Percentiles rank a stretch among this genome's conserved stretches.
Evolutionary conservation across 2,113 vertebrate species (phyloP).

Genomic region (Mixornis gularis): DNA sequence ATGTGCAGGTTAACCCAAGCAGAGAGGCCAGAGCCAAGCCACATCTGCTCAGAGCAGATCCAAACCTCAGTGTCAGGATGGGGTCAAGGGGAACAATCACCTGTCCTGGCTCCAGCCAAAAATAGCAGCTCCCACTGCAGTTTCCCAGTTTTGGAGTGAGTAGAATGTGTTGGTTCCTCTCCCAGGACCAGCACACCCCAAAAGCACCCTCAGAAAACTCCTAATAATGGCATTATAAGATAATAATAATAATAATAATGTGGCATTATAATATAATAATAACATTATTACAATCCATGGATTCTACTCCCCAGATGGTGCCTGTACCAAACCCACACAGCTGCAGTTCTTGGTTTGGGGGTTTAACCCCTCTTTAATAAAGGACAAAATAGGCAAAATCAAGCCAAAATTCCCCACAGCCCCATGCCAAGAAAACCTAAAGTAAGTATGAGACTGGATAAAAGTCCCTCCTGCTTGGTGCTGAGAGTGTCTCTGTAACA

Average conservation of each 20-base stretch:
- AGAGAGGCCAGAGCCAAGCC: not conserved
- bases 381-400: not conserved
- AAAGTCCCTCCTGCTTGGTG: not conserved
- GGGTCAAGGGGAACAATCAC: accelerated
- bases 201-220: not conserved
- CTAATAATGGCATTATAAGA: not conserved
- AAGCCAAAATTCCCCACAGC: not conserved
- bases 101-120: not conserved
- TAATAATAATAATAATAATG: too few relatives aligned
- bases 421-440: not conserved
- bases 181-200: not conserved
- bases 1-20: not conserved
- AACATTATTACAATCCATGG: accelerated
- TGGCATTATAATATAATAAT: too few relatives aligned
- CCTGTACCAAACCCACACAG: not conserved
- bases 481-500: not conserved
- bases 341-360: not conserved
- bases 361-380: not conserved
- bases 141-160: not conserved
- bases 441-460: accelerated
- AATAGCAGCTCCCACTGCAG: accelerated
- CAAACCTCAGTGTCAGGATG: not conserved
- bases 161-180: not conserved
- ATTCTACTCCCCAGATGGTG: not conserved
- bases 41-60: not conserved